Evolutionary conservation across 2,113 vertebrate species (phyloP), one percentile per base, ranked within the genome.

Genomic region (Polyodon spathula): DNA sequence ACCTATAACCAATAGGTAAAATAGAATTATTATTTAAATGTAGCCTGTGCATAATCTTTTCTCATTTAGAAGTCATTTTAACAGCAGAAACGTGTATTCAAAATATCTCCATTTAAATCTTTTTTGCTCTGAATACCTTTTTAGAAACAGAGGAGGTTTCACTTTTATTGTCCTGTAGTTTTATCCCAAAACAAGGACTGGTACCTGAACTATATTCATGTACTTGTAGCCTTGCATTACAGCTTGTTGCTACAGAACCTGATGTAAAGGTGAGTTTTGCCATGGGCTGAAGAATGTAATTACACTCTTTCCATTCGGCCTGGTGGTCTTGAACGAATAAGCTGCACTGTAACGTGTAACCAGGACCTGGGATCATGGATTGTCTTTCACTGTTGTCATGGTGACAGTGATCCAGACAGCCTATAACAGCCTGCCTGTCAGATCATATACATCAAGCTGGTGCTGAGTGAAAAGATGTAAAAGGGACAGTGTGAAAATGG

Each of bases 331-430:
- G 88, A 86, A 82, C 82, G 86, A 84, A 87, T 88, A 84, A 89
- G 87, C 86, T 78, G 84, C 81, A 84, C 86, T 86, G 85, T 87
- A 87, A 88, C 73, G 80, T 89, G 87, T 89, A 87, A 90, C 88
- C 87, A 87, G 84, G 85, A 83, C 86, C 86, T 84, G 88, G 85
- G 88, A 77, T 91, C 90, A 87, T 89, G 87, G 91, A 93, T 95
- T 92, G 92, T 93, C 90, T 93, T 89, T 86, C 69, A 73, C 65
- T 77, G 94, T 97, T 93, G 95, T 95, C 95, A 97, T 97, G 90
- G 91, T 41, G 78, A 97, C 93, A 87, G 89, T 90, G 92, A 97
- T 97, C 93, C 93, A 95, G 93, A 91, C 92, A 84, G 90, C 88
- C 85, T 82, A 73, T 90, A 92, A 90, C 89, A 92, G 88, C 90